Conservation (phyloP, 2,888 invertebrate genomes). For the Lithophane leautieri region DNA sequence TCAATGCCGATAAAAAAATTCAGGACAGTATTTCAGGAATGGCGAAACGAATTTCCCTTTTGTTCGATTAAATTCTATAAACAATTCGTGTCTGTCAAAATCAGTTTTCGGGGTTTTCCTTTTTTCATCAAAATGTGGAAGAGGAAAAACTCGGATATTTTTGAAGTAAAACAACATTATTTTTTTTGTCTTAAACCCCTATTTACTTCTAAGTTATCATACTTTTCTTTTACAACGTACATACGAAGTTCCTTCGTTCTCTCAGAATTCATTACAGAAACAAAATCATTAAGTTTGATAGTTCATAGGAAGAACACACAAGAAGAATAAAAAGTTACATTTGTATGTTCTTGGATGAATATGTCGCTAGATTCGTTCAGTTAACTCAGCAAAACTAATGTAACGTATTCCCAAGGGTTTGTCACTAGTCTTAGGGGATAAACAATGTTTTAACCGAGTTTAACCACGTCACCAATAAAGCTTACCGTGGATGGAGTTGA, state of each 20-base stretch:
- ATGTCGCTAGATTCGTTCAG: neutral
- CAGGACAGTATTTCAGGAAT: slow-evolving; percentile 31
- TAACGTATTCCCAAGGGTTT: slow-evolving; percentile 3
- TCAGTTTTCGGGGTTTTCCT: slow-evolving; percentile 7
- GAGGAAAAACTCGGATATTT: neutral
- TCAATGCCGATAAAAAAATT: slow-evolving; percentile 47
- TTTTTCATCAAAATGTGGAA: neutral
- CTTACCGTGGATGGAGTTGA: slow-evolving; percentile 73
- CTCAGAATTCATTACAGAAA: slow-evolving; percentile 21
- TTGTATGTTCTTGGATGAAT: neutral
- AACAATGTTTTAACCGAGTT: slow-evolving; percentile 57
- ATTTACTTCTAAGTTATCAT: slow-evolving; percentile 24
- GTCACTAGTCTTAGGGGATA: slow-evolving; percentile 22
- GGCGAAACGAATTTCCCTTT: slow-evolving; percentile 1
- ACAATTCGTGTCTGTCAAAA: slow-evolving; percentile 22
- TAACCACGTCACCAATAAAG: slow-evolving; percentile 73
- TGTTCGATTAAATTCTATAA: slow-evolving; percentile 24
- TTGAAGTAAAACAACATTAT: neutral
- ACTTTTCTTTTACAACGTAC: slow-evolving; percentile 20
- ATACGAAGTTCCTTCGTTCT: slow-evolving; percentile 19
- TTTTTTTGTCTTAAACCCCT: slow-evolving; percentile 13
- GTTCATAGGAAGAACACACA: slow-evolving; percentile 2
- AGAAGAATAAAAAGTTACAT: slow-evolving; percentile 2
- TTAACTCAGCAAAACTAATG: neutral
- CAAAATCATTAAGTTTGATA: slow-evolving; percentile 10